These are phyloP conservation scores for Microtus richardsoni DNA, from an alignment of 2,113 vertebrate species.

Conservation along the genomic window DNA sequence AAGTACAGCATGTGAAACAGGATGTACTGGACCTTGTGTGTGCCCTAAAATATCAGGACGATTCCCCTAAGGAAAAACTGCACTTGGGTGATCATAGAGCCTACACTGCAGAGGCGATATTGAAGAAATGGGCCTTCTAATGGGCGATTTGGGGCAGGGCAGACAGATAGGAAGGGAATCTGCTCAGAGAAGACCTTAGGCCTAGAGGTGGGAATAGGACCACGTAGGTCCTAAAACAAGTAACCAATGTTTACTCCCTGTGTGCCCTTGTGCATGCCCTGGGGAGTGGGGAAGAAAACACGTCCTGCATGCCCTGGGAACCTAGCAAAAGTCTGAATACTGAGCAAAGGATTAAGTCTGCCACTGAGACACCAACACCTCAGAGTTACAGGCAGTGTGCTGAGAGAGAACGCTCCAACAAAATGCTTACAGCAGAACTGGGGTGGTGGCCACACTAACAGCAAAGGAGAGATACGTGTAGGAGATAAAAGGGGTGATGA, in stretches of 20 bases:
- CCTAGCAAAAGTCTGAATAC: background rate
- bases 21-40: background rate
- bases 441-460: background rate
- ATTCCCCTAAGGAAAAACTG: background rate
- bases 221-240: background rate
- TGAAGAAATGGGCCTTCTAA: background rate
- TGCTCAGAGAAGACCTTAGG: background rate
- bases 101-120: background rate
- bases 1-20: background rate
- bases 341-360: background rate
- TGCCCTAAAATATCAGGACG: background rate
- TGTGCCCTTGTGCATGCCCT: fast-evolving
- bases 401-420: background rate
- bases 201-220: background rate
- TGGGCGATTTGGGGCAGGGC: background rate
- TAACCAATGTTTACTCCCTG: fast-evolving
- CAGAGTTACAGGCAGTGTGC: background rate
- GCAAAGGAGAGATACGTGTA: background rate
- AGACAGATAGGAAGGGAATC: background rate
- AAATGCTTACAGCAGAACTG: background rate
- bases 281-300: background rate
- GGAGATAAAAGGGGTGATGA: background rate
- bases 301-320: background rate
- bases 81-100: background rate
- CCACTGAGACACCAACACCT: background rate